A percentile compares a stretch with the other conserved stretches of the same genome.
Evolutionary conservation across 2,797 vertebrate genomes (phyloP).

Genomic region (Paratrypauchen microcephalus): DNA sequence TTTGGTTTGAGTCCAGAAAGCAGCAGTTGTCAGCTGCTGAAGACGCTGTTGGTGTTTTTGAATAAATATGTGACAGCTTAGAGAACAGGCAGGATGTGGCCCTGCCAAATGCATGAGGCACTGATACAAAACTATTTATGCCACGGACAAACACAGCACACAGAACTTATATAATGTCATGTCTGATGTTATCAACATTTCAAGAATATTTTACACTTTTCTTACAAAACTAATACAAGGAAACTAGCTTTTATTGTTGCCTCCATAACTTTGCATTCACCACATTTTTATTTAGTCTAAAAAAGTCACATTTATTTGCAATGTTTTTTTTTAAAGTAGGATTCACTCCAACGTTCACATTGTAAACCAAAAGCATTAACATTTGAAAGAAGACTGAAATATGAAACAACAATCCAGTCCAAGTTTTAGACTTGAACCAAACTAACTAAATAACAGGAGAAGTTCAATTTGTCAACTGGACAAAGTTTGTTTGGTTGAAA

Average conservation of each 20-base stretch:
- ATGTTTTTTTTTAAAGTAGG: no score
- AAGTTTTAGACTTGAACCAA: no score
- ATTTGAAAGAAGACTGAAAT: no score
- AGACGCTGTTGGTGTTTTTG: conserved; percentile 20
- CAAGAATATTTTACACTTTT: neutral
- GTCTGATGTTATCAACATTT: neutral
- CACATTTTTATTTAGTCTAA: no score
- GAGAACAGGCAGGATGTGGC: conserved; percentile 11
- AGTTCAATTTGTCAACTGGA: no score
- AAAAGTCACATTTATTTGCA: neutral
- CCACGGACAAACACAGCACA: neutral
- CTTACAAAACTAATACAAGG: neutral
- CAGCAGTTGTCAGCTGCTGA: conserved; percentile 23
- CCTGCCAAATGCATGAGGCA: conserved; percentile 18
- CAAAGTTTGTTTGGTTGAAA: no score
- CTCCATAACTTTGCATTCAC: no score
- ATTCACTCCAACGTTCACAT: no score
- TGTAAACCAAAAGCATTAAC: no score
- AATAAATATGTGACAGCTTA: conserved; percentile 14
- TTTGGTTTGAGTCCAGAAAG: conserved; percentile 11
- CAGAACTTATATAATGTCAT: conserved; percentile 2
- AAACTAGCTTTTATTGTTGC: neutral
- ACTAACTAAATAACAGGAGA: no score
- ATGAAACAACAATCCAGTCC: no score
- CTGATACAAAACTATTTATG: conserved; percentile 17